Conservation (phyloP, 2,113 vertebrate species). For the Chiloscyllium plagiosum region DNA sequence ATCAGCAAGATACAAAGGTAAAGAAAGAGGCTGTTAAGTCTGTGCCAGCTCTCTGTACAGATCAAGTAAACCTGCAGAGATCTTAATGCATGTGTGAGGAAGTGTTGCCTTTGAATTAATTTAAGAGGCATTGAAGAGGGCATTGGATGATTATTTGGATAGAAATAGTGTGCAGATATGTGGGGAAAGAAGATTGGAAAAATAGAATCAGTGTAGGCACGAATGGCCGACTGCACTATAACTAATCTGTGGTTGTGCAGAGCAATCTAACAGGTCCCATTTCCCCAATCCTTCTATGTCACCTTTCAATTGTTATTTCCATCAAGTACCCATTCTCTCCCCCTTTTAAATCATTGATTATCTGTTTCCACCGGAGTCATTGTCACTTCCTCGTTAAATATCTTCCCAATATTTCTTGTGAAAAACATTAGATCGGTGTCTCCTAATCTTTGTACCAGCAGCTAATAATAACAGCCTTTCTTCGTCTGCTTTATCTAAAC, state of each 20-base stretch:
- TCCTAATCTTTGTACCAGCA: neutral
- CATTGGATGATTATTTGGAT: no score
- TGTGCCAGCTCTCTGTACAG: neutral
- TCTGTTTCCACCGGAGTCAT: neutral
- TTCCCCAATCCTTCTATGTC: neutral
- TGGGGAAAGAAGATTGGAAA: no score
- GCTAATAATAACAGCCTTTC: neutral
- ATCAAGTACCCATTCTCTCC: neutral
- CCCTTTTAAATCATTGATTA: neutral
- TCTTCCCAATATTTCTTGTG: neutral
- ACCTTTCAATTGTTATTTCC: neutral
- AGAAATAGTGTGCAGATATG: no score
- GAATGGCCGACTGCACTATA: no score
- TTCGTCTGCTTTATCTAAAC: neutral
- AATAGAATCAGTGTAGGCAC: no score
- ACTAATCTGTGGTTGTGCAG: no score
- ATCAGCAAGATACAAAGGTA: neutral
- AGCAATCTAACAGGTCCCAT: no score
- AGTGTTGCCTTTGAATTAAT: no score
- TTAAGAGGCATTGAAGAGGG: no score
- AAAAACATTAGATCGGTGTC: neutral
- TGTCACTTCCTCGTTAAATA: no score
- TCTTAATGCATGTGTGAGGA: no score
- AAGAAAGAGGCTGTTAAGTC: neutral
- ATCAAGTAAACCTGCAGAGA: no score